phyloP scores from a whole-genome alignment of 2,113 vertebrate genomes.

The Oryctolagus cuniculus region mOryCun1.1 NC_091432.1:30202501-30203000 shows the following conservation, averaged over 20 bases:
- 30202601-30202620: conserved; percentile 31
- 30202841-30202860: not conserved
- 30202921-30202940: not conserved
- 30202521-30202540: not conserved
- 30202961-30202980: no score
- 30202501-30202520: not conserved
- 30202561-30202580: not conserved
- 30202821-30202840: not conserved
- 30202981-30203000: not conserved
- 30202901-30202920: conserved; percentile 72
- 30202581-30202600: conserved; percentile 17
- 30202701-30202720: conserved; percentile 57
- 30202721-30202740: not conserved
- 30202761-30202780: conserved; percentile 26
- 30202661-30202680: conserved; percentile 67
- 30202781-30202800: not conserved
- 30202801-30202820: not conserved
- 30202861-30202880: conserved; percentile 60
- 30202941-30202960: not conserved
- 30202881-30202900: conserved; percentile 83
- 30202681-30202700: conserved; percentile 58
- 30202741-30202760: conserved; percentile 42
- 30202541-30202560: not conserved
- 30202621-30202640: conserved; percentile 17
- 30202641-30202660: conserved; percentile 38